A percentile compares a stretch with the other conserved stretches of the same genome.
phyloP scores from a whole-genome alignment of 2,113 vertebrate genomes.

The Clarias gariepinus region DNA sequence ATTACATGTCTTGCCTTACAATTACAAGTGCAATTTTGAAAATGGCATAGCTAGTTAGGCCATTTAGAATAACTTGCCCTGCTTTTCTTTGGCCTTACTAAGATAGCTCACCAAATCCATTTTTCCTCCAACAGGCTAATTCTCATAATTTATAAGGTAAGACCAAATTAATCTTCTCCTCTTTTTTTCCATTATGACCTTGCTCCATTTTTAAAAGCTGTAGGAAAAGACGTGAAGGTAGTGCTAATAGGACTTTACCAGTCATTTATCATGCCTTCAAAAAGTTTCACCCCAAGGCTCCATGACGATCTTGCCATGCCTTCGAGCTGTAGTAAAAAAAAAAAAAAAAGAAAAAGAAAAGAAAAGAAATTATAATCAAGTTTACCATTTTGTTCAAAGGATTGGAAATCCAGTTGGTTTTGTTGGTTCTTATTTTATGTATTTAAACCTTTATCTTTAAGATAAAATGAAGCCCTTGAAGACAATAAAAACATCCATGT shows the following conservation, averaged over 20 bases:
- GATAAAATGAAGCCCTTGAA: background rate
- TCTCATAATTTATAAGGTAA: constrained; percentile 71
- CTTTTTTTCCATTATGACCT: constrained; percentile 58
- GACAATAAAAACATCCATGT: background rate
- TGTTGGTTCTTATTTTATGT: background rate
- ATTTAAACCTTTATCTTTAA: background rate
- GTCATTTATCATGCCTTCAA: constrained; percentile 54
- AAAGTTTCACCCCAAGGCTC: constrained; percentile 48
- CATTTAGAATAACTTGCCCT: constrained; percentile 42
- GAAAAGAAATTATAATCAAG: background rate
- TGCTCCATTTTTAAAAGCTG: constrained; percentile 56
- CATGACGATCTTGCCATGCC: background rate
- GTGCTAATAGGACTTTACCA: constrained; percentile 46
- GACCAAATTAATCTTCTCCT: constrained; percentile 68
- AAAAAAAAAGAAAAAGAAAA: background rate
- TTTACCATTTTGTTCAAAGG: background rate
- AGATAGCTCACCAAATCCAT: constrained; percentile 60
- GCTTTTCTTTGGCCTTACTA: constrained; percentile 31
- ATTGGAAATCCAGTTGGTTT: background rate
- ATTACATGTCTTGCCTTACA: constrained; percentile 21
- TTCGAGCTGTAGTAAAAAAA: background rate
- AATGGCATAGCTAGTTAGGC: constrained; percentile 50
- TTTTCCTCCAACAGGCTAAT: constrained; percentile 70
- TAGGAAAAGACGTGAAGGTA: constrained; percentile 47
- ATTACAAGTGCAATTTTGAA: constrained; percentile 39